Evolutionary conservation across 2,797 vertebrate species (phyloP), one percentile per base, ranked within the genome.

Genomic region (Vespertilio murinus): DNA sequence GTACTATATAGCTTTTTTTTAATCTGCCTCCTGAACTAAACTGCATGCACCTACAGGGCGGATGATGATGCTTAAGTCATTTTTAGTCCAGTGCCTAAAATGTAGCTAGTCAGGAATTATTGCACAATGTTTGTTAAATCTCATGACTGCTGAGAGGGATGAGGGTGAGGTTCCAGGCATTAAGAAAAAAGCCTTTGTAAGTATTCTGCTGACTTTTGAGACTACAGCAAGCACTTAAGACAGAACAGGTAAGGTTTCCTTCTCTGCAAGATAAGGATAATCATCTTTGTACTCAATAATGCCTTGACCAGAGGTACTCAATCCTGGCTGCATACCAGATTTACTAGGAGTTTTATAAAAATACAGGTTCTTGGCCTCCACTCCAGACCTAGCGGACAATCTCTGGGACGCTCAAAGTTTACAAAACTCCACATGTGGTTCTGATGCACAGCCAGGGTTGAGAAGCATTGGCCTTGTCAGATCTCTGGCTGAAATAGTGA

Each of bases 301-400:
- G 56, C 78, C 33, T 40, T 88, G 30, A 70, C 17, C 33, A 92
- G 61, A 61, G 35, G 45, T 73, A 93, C 89, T 94, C 35, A 71
- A 88, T 89, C 35, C 77, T 86, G 45, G 56, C 54, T 59, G 7
- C 42, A 59, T 33, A 93, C 6, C 28, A 77, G 67, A 88, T 28
- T 90, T 49, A 78, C 47, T 42, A 82, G 74, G 61, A 93, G n/a
- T 20, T 93, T 93, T 95, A 82, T 54, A n/a, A 84, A 91, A 92
- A 81, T 38, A 75, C 35, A 84, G 42, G 73, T 83, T 90, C 18
- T 40, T 85, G 78, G 70, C 42, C 30, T 35, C 85, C 8, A 91
- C 22, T 3, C 64, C 35, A 94, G 74, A 56, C 38, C 33, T 81
- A 88, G 5, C 42, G 30, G 71, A 81, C 69, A 79, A 77, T 33